Conservation (phyloP, 2,888 invertebrate species). For the Euplagia quadripunctaria region DNA sequence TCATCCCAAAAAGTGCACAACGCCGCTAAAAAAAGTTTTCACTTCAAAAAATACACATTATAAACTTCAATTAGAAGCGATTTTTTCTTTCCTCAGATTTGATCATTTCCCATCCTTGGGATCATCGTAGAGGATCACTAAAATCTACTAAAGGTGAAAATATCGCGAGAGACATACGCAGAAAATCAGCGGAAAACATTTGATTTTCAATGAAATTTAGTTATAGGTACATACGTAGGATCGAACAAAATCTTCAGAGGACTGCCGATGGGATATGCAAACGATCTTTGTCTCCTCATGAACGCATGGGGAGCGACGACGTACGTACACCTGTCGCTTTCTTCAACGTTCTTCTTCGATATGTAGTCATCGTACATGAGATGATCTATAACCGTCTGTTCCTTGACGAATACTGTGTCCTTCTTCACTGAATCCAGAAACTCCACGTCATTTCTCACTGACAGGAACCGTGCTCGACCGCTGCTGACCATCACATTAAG, state of each 20-base stretch:
- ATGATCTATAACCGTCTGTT: conserved; percentile 90
- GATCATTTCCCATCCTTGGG: no score
- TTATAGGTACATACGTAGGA: conserved; percentile 87
- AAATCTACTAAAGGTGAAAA: no score
- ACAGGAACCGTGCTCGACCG: conserved; percentile 74
- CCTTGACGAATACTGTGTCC: conserved; percentile 87
- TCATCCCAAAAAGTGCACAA: no score
- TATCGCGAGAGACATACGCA: no score
- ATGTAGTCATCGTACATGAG: conserved; percentile 91
- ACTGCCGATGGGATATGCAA: conserved; percentile 90
- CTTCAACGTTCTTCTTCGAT: conserved; percentile 84
- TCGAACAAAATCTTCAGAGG: conserved; percentile 89
- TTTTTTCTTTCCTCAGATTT: no score
- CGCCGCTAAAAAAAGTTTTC: no score
- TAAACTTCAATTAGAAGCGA: no score
- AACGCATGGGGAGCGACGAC: conserved; percentile 91
- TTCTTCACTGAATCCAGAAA: conserved; percentile 69
- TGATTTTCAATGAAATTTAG: neutral
- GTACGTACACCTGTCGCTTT: conserved; percentile 91
- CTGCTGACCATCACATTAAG: conserved; percentile 77
- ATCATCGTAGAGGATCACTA: no score
- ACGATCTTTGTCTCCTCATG: conserved; percentile 89
- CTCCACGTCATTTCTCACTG: conserved; percentile 60
- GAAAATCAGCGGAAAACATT: neutral
- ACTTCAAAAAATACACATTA: no score